Conservation (phyloP, 2,113 vertebrate species). For the Tragelaphus strepsiceros region DNA sequence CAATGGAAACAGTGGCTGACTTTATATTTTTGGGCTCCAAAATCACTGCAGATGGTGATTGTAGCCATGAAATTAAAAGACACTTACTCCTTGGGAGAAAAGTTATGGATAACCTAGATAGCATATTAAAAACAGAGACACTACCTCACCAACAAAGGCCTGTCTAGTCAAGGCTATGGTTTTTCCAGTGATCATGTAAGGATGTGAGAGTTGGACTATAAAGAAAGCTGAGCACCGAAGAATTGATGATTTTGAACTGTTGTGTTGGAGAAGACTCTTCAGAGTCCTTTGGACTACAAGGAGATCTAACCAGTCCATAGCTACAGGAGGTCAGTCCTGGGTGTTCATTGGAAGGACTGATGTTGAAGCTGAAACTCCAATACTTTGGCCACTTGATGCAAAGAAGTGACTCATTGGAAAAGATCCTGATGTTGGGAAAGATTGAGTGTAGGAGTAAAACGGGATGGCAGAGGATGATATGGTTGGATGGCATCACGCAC, state of each 20-base stretch:
- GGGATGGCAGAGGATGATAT: too few species aligned
- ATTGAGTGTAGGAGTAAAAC: too few species aligned
- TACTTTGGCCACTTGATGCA: background rate
- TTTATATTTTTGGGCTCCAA: background rate
- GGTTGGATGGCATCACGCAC: too few species aligned
- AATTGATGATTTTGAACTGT: background rate
- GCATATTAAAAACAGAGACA: too few species aligned
- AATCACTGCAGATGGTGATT: background rate
- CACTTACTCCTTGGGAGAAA: background rate
- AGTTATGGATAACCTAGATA: background rate
- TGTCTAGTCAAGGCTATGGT: background rate
- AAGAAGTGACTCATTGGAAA: background rate
- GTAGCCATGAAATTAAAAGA: background rate
- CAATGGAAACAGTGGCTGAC: background rate
- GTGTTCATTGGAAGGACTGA: background rate
- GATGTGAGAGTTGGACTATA: background rate
- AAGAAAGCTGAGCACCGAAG: fast-evolving
- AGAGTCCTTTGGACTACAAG: background rate
- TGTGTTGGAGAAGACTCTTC: background rate
- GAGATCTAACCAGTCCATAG: background rate
- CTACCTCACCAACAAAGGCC: background rate
- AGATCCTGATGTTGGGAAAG: background rate
- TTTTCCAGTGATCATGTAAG: background rate
- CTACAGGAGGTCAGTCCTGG: background rate
- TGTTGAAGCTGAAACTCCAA: background rate